Evolutionary conservation across 2,113 vertebrate genomes (phyloP).

Genomic region (Poicephalus meyeri): DNA sequence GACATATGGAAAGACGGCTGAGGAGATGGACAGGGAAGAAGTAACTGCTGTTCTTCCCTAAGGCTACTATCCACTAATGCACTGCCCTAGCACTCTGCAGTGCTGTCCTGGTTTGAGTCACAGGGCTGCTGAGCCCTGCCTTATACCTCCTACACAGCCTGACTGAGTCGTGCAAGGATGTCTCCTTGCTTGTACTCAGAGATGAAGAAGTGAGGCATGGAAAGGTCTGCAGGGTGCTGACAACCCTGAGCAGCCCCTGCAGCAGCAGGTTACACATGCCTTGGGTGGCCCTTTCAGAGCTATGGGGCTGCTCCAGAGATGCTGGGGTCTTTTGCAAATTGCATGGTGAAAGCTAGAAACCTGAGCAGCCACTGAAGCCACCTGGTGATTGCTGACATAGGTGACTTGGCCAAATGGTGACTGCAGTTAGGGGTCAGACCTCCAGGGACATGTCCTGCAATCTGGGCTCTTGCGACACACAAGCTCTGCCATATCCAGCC

Average conservation of each 20-base stretch:
- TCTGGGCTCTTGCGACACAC: background rate
- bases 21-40: background rate
- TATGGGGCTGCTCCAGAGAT: background rate
- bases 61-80: background rate
- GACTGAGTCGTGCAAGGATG: background rate
- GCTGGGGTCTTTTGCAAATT: background rate
- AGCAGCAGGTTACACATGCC: background rate
- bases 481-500: background rate
- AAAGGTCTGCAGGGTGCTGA: background rate
- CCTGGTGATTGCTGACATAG: background rate
- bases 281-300: background rate
- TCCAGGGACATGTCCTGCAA: background rate
- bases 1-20: rapidly evolving
- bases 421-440: background rate
- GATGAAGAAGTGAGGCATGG: background rate
- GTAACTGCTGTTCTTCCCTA: background rate
- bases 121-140: background rate
- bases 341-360: background rate
- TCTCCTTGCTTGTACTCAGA: background rate
- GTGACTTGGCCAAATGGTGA: background rate
- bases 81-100: background rate
- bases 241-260: background rate
- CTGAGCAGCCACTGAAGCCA: background rate
- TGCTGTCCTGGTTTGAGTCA: background rate
- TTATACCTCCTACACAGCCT: background rate